Base-by-base conservation (phyloP, 53 echinoderm and acorn worm genomes). In the Pentamera pediparva region DNA sequence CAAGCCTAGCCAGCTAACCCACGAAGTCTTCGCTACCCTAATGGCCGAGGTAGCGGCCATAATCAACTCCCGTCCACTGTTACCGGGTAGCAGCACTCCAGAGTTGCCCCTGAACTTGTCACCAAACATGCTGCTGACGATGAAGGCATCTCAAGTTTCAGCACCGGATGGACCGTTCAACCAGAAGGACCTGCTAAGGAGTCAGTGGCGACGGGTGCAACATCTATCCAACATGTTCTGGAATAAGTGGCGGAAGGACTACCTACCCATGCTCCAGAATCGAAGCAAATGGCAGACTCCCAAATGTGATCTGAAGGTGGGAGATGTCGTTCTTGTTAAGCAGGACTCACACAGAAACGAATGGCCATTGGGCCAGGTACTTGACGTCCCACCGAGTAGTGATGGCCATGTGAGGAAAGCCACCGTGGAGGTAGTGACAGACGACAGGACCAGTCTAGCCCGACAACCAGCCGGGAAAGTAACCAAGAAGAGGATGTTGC, bases 201-300 rank as follows among this genome's bases (percentile, higher is more conserved):
- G 50, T 69, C 78, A 83, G 84, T 83, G 84, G 84, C 65, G 84
- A 37, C 78, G 78, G 17, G 78, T 84, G 9, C 78, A 84, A 52
- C 84, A 84, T 63, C 32, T 84, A 34, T 61, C 84, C 32, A 39
- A 84, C 33, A 78, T 83, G 84, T 84, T 84, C 65, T 84, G 78
- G 78, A 39, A 78, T 27, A 78, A 84, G 62, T 78, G 74, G 78
- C 78, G 73, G 51, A 78, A 70, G 32, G 78, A 78, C 37, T 78
- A 84, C 61, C 39, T 84, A 48, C 83, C 83, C n/a, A 10, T 84
- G 61, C 45, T 84, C 33, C 78, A 78, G 54, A 78, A 28, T 4
- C 56, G 77, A 77, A 50, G 20, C 18, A 83, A 83, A 43, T 83
- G 83, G 83, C 69, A 77, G 32, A 58, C 36, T 35, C 52, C 72